Percentiles rank a stretch among this genome's conserved stretches.
phyloP scores from a whole-genome alignment of 2,797 vertebrate genomes.

The Lemur catta region DNA sequence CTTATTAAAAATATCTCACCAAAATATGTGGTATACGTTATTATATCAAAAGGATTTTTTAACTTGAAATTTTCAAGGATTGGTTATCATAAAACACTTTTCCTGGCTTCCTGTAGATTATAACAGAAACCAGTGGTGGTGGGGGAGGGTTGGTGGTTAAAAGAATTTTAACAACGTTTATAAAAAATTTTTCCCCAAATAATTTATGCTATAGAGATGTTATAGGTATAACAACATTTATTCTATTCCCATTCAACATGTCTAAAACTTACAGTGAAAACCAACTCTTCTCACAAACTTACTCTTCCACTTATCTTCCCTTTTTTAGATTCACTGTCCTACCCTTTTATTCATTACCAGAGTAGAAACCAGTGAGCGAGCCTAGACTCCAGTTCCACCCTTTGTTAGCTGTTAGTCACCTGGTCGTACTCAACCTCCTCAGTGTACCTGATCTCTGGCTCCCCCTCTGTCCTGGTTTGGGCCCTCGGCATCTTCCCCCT shows the following conservation, averaged over 20 bases:
- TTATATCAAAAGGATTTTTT: neutral
- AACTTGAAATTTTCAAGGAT: neutral
- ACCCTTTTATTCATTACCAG: neutral
- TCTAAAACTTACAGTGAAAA: neutral
- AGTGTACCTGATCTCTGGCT: neutral
- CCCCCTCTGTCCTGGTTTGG: neutral
- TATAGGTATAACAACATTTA: neutral
- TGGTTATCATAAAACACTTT: neutral
- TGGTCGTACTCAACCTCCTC: neutral
- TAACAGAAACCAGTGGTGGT: neutral
- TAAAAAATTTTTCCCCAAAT: neutral
- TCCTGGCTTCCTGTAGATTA: neutral
- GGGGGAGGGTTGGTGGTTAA: neutral
- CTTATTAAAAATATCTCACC: neutral
- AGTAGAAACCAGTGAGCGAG: neutral
- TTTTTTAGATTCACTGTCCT: neutral
- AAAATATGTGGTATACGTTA: neutral
- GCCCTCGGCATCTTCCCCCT: neutral
- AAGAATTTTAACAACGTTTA: slow-evolving; percentile 4
- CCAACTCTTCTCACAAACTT: neutral
- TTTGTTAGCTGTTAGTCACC: neutral
- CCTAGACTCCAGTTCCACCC: neutral
- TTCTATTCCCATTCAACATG: neutral
- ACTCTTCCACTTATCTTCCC: neutral
- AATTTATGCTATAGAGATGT: neutral